Conservation (phyloP, 92 coral and sea anemone species). For the Chrysogorgia sp. region DNA sequence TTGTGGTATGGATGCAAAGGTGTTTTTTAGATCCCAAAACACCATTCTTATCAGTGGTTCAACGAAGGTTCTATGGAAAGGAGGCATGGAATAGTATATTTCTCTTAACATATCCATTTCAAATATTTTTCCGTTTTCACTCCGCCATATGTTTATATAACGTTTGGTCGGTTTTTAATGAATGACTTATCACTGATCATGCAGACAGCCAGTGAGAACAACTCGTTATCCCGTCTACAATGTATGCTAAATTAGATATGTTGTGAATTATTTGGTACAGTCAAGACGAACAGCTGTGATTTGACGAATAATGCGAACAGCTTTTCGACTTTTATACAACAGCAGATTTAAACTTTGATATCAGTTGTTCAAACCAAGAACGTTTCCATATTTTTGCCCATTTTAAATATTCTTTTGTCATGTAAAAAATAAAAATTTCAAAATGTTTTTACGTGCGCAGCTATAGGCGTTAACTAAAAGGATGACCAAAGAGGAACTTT, state of each 20-base stretch:
- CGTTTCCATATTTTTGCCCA: too few species aligned
- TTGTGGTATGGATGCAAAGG: constrained; percentile 93
- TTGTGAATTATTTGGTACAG: neutral
- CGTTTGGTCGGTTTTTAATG: constrained; percentile 92
- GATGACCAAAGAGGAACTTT: too few species aligned
- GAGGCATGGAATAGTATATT: constrained; percentile 92
- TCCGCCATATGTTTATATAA: constrained; percentile 94
- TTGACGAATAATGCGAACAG: too few species aligned
- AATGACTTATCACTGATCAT: neutral
- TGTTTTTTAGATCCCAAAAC: constrained; percentile 91
- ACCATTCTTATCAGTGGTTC: constrained; percentile 88
- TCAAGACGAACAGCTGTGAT: neutral
- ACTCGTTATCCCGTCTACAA: too few species aligned
- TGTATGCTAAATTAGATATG: too few species aligned
- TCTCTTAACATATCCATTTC: constrained; percentile 87
- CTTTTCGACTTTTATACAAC: too few species aligned
- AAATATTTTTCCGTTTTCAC: constrained; percentile 93
- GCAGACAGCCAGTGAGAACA: neutral
- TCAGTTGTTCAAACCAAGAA: too few species aligned
- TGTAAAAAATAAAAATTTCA: too few species aligned
- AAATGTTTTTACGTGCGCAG: too few species aligned
- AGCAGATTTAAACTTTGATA: too few species aligned
- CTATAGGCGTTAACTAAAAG: too few species aligned
- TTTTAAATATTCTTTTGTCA: too few species aligned
- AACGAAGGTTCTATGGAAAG: constrained; percentile 91